Conservation (phyloP, 2,113 vertebrate species). For the Dascyllus trimaculatus region DNA sequence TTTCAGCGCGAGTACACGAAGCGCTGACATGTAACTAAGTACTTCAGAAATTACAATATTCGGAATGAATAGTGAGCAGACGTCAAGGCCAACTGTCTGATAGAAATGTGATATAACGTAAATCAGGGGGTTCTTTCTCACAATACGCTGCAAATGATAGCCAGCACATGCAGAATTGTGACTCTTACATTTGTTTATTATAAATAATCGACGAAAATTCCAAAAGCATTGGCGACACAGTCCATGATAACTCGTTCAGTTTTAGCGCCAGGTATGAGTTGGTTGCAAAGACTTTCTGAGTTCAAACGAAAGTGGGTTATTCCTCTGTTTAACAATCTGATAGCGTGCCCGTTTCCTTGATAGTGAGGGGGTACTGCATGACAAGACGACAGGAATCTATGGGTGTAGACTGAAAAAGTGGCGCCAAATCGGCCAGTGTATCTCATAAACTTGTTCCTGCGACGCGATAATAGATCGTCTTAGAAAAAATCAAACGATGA, state of each 20-base stretch:
- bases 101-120: background rate
- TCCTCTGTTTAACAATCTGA: background rate
- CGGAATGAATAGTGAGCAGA: background rate
- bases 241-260: background rate
- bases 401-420: slow-evolving; percentile 83
- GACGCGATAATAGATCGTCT: background rate
- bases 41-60: slow-evolving; percentile 1
- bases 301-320: background rate
- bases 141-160: background rate
- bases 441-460: slow-evolving; percentile 62
- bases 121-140: background rate
- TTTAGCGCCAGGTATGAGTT: background rate
- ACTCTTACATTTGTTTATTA: background rate
- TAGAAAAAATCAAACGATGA: background rate
- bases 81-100: background rate
- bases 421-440: slow-evolving; percentile 77
- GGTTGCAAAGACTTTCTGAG: background rate
- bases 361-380: slow-evolving; percentile 26
- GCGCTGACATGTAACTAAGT: slow-evolving; percentile 15
- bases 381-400: slow-evolving; percentile 64
- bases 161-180: background rate
- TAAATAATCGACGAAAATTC: background rate
- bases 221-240: background rate
- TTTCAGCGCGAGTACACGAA: background rate
- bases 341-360: slow-evolving; percentile 18